Evolutionary conservation across 2,888 invertebrate genomes (phyloP).

Genomic region (Tetragonula carbonaria): DNA sequence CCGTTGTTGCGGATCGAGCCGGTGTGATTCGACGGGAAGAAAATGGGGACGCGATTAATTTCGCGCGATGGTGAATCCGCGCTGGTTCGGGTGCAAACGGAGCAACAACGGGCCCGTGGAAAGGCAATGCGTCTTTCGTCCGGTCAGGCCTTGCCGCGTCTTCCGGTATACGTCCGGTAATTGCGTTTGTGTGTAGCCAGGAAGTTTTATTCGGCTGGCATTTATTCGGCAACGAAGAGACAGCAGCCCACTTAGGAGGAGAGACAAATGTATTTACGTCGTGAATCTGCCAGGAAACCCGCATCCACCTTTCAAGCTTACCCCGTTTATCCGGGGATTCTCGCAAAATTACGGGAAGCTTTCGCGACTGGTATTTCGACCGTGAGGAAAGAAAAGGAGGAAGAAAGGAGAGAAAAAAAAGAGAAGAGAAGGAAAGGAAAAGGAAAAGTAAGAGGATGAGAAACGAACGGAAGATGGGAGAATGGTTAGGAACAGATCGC

Average conservation of each 20-base stretch:
- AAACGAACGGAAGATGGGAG: background rate
- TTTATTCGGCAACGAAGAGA: constrained; percentile 80
- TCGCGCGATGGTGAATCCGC: constrained; percentile 60
- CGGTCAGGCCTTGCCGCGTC: constrained; percentile 46
- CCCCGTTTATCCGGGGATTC: constrained; percentile 72
- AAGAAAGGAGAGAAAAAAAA: background rate
- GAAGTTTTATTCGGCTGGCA: constrained; percentile 79
- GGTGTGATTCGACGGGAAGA: constrained; percentile 16
- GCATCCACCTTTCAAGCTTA: constrained; percentile 72
- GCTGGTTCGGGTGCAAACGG: constrained; percentile 42
- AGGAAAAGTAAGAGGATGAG: background rate
- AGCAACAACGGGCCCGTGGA: constrained; percentile 39
- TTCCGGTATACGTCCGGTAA: constrained; percentile 73
- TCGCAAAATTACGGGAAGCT: constrained; percentile 66
- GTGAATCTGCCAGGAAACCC: constrained; percentile 73
- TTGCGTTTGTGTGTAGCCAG: constrained; percentile 80
- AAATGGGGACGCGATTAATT: constrained; percentile 55
- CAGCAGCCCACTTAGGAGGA: constrained; percentile 76
- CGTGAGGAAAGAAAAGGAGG: constrained; percentile 1
- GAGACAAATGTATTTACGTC: constrained; percentile 79
- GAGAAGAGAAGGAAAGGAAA: too few species aligned
- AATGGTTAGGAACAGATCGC: background rate
- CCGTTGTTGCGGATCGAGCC: background rate
- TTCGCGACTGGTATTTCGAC: constrained; percentile 39
- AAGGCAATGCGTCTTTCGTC: constrained; percentile 70